A percentile compares a stretch with the other conserved stretches of the same genome.
Evolutionary conservation across 2,797 vertebrate species (phyloP).

Genomic region (Macropus fuliginosus): DNA sequence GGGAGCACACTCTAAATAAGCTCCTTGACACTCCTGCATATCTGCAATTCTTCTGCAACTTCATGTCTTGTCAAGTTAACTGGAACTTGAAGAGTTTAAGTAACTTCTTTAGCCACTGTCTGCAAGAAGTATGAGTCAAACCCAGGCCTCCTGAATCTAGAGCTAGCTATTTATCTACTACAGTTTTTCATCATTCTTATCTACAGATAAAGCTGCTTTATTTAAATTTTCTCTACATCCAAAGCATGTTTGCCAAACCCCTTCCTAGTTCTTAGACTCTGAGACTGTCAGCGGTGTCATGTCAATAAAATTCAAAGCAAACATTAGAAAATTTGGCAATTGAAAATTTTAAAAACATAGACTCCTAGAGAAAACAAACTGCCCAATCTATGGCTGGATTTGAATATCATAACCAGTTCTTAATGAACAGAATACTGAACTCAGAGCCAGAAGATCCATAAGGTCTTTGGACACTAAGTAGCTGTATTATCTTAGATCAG

Average conservation of each 20-base stretch:
- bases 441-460: not conserved
- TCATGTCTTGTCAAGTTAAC: not conserved
- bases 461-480: not conserved
- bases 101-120: not conserved
- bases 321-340: too few relatives aligned
- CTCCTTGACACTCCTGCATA: not conserved
- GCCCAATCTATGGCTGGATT: too few relatives aligned
- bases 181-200: too few relatives aligned
- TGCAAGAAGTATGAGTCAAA: not conserved
- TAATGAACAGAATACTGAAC: not conserved
- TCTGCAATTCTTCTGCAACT: not conserved
- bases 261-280: too few relatives aligned
- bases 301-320: too few relatives aligned
- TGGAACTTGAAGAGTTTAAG: not conserved
- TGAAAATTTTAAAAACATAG: too few relatives aligned
- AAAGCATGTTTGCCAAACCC: too few relatives aligned
- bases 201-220: too few relatives aligned
- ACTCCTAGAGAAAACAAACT: too few relatives aligned
- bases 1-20: not conserved
- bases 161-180: not conserved
- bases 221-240: too few relatives aligned
- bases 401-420: too few relatives aligned
- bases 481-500: not conserved
- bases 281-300: too few relatives aligned
- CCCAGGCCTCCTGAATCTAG: not conserved